Evolutionary conservation across 2,797 vertebrate species (phyloP), one percentile per base, ranked within the genome.

Genomic region (Mormyrus hasselquistii): DNA sequence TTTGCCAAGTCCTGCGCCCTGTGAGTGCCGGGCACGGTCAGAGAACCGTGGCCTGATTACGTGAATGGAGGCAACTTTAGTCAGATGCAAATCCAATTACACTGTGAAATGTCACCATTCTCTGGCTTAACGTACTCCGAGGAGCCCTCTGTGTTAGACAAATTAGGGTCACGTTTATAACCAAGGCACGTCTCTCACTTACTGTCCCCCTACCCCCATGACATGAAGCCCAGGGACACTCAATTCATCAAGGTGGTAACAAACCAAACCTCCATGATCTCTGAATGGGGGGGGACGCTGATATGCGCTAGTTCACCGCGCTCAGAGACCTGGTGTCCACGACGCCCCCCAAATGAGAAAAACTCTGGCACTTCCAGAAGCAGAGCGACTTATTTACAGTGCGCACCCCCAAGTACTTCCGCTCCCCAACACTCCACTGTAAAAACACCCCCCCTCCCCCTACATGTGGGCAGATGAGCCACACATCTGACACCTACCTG

Each of bases 51-150:
- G 19, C 19, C 8, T 19, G 7, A 38, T 12, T 49, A 38, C 29
- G 4, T 86, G 59, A 88, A 90, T 65, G 62, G 59, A 53, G 25
- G 57, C 49, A 50, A 62, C 76, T 88, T 88, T 88, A 86, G 59
- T 29, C 7, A 65, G 7, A 7, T 10, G 34, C 7, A 88, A 90
- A 90, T 90, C 89, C 87, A 90, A 88, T 90, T 88, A 90, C 14
- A 88, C 87, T 88, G 82, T 87, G 86, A 88, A 88, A 88, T 90
- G 76, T 88, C 76, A 76, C 76, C 86, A 89, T 89, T 88, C 89
- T 89, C 79, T 14, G 41, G 22, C 4, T 53, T 9, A 50, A 9
- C 29, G 49, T 38, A 52, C 49, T 53, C 8, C 4, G n/a, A 19
- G 12, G n/a, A 57, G 25, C 14, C 89, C 69, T 57, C 44, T n/a